phyloP scores from a whole-genome alignment of 2,113 vertebrate genomes.

The Rousettus leschenaultii region DNA sequence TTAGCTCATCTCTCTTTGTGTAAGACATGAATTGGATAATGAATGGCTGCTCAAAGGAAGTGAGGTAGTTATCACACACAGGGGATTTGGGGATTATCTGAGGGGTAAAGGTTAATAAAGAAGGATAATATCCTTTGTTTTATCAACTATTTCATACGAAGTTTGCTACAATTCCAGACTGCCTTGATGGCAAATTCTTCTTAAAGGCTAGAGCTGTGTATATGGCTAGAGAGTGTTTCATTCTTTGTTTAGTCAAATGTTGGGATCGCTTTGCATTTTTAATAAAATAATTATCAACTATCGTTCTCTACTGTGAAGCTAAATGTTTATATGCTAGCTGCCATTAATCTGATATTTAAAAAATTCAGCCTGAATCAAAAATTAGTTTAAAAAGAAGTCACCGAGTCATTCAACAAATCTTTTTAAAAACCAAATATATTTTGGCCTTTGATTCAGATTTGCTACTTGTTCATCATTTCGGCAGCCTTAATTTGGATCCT shows the following conservation, averaged over 20 bases:
- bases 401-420: slow-evolving; percentile 10
- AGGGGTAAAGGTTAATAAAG: slow-evolving; percentile 65
- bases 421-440: slow-evolving; percentile 40
- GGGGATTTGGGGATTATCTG: slow-evolving; percentile 63
- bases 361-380: slow-evolving; percentile 5
- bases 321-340: neutral
- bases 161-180: slow-evolving; percentile 37
- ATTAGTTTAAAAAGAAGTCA: slow-evolving; percentile 42
- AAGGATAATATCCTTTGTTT: slow-evolving; percentile 57
- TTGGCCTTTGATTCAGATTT: slow-evolving; percentile 30
- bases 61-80: slow-evolving; percentile 57
- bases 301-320: neutral
- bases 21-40: slow-evolving; percentile 74
- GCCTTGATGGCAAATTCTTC: neutral
- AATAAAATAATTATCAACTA: slow-evolving; percentile 30
- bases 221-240: neutral
- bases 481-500: slow-evolving; percentile 28
- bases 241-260: neutral
- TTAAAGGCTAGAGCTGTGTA: neutral
- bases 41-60: slow-evolving; percentile 73
- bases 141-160: slow-evolving; percentile 23
- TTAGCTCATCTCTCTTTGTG: slow-evolving; percentile 80
- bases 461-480: slow-evolving; percentile 25
- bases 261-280: slow-evolving; percentile 50
- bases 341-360: neutral